Evolutionary conservation across 23 tunicate genomes (phyloP).

Genomic region (Ascidia mentula): DNA sequence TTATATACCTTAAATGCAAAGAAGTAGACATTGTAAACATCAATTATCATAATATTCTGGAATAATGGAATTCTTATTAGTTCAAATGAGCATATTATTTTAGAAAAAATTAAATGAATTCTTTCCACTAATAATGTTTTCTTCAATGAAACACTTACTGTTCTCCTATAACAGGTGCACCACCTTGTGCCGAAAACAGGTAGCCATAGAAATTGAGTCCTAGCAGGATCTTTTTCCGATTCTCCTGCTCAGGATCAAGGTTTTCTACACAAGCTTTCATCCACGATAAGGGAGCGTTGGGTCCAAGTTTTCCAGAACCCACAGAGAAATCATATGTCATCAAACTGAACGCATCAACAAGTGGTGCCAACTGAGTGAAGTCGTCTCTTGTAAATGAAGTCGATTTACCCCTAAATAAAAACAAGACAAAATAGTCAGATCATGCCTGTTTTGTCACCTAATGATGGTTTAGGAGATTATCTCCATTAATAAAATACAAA

Average conservation of each 20-base stretch:
- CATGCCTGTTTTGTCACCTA: too few relatives aligned
- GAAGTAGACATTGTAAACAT: too few relatives aligned
- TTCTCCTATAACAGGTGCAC: constrained; percentile 48
- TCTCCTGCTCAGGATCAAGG: constrained; percentile 54
- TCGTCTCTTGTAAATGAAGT: constrained; percentile 45
- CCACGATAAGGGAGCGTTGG: constrained; percentile 91
- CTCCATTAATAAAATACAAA: too few relatives aligned
- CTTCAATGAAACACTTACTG: constrained; percentile 50
- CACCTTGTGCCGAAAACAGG: constrained; percentile 41
- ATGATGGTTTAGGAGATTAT: too few relatives aligned
- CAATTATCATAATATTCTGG: too few relatives aligned
- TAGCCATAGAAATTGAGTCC: constrained; percentile 96
- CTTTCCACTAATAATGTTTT: neutral
- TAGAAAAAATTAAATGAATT: neutral
- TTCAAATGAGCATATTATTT: too few relatives aligned
- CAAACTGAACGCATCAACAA: constrained; percentile 87
- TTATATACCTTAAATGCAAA: constrained; percentile 46
- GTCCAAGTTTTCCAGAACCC: constrained; percentile 62
- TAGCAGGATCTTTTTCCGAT: constrained; percentile 70
- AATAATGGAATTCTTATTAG: too few relatives aligned
- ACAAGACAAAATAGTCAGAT: neutral
- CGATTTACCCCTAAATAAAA: constrained; percentile 24
- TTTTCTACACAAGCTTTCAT: constrained; percentile 61
- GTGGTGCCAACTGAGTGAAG: constrained; percentile 56
- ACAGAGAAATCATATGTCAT: constrained; percentile 92